Evolutionary conservation across 2,888 invertebrate genomes (phyloP), one percentile per base, ranked within the genome.

Genomic region (Pollenia angustigena): DNA sequence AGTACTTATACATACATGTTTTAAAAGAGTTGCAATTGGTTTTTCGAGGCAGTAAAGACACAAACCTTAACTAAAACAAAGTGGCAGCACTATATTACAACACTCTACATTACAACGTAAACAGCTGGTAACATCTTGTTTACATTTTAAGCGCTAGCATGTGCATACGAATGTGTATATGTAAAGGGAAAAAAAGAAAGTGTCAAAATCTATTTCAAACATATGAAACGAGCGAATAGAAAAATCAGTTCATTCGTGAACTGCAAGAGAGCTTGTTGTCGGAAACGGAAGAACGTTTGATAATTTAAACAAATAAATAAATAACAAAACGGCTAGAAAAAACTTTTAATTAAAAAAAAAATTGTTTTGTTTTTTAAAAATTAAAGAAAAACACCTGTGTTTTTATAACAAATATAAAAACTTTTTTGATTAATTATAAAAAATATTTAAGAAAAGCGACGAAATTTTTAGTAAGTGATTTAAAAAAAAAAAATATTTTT

Each of bases 211-310:
- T 32, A 2, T 42, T 40, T 2, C 11, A 84, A 80, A 80, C 78
- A 80, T 54, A 46, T 68, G 66, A 68, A 81, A 64, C 10, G 46
- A 76, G 32, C 66, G 16, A 60, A 52, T 14, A 44, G 46, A 46
- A 68, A 72, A 74, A 81, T 87, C 86, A 88, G 88, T 88, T 88
- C 88, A 85, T 48, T 87, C 81, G 79, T 87, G 88, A 86, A 85
- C 88, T 87, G 71, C 86, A 85, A 86, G 86, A 88, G 86, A 83
- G 81, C 58, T 82, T 75, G 85, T 82, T 80, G 85, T 86, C 82
- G 86, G 76, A 82, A 85, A 85, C 87, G 88, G 84, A 87, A 87
- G 50, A 72, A 78, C 48, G 78, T 32, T n/a, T 32, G 14, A 64
- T 32, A 40, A 42, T 58, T 71, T 64, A 48, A 9, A 11, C 14